These are phyloP conservation scores for Noctua janthe DNA, from an alignment of 2,888 invertebrate genomes.

Conservation along the genomic window DNA sequence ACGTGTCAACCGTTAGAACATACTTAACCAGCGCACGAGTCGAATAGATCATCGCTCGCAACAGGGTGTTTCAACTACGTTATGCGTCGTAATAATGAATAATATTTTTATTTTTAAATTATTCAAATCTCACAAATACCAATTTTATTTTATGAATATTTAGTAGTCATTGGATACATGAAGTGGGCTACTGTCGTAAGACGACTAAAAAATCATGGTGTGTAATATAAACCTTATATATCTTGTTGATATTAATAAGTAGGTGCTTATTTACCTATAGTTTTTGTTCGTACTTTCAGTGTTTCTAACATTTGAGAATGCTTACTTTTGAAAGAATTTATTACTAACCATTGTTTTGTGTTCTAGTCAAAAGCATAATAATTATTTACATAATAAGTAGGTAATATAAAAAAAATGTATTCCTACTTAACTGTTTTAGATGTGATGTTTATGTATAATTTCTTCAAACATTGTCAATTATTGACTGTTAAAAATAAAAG, in stretches of 20 bases:
- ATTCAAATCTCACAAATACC: too few relatives aligned
- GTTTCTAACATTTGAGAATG: conserved; percentile 42
- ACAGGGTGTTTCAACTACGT: too few relatives aligned
- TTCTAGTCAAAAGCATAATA: conserved; percentile 71
- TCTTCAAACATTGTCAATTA: conserved; percentile 32
- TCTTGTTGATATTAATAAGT: conserved; percentile 28
- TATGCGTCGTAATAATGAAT: too few relatives aligned
- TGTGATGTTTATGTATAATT: conserved; percentile 5
- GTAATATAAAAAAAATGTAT: neutral
- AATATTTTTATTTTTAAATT: too few relatives aligned
- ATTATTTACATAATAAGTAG: neutral
- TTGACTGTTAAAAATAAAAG: conserved; percentile 24
- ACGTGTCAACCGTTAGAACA: too few relatives aligned
- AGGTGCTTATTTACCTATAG: conserved; percentile 4
- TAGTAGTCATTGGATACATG: too few relatives aligned
- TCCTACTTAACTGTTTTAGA: neutral
- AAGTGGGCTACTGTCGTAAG: too few relatives aligned
- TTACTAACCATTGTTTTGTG: conserved; percentile 55
- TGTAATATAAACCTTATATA: neutral
- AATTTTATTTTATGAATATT: too few relatives aligned
- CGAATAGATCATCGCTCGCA: too few relatives aligned
- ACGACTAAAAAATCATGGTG: too few relatives aligned
- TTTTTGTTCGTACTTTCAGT: conserved; percentile 4
- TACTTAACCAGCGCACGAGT: too few relatives aligned
- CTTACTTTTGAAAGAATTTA: conserved; percentile 14